Evolutionary conservation across 2,797 vertebrate genomes (phyloP).

Genomic region (Manis crassicaudata): DNA sequence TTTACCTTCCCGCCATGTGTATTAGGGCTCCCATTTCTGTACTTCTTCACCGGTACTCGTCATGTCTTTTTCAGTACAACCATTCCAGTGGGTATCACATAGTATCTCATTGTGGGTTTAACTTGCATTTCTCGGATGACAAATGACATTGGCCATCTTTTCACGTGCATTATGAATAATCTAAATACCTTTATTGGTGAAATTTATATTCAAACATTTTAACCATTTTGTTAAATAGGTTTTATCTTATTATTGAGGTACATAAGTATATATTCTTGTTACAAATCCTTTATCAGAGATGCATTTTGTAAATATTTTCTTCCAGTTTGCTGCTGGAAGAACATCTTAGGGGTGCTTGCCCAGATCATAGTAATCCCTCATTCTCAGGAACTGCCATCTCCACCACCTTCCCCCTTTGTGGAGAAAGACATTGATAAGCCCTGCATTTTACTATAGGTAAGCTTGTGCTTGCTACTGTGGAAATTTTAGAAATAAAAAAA

Average conservation of each 20-base stretch:
- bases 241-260: not conserved
- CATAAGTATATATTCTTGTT: not conserved
- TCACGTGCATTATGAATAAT: not conserved
- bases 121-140: not conserved
- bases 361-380: too few relatives aligned
- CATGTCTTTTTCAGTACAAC: not conserved
- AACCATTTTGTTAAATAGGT: not conserved
- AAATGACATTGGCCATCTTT: not conserved
- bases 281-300: not conserved
- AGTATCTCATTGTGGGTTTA: not conserved
- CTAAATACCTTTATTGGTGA: not conserved
- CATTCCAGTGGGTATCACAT: not conserved
- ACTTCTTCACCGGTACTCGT: not conserved
- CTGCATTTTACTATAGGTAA: not conserved
- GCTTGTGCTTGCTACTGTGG: not conserved
- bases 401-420: too few relatives aligned
- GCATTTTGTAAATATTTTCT: conserved; percentile 1
- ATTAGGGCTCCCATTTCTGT: not conserved
- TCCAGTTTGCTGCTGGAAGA: not conserved
- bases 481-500: conserved; percentile 19
- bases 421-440: too few relatives aligned
- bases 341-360: not conserved
- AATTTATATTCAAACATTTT: conserved; percentile 33
- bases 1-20: not conserved
- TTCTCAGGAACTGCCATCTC: too few relatives aligned